phyloP scores from a whole-genome alignment of 2,888 invertebrate species.

The Pachymerium ferrugineum region DNA sequence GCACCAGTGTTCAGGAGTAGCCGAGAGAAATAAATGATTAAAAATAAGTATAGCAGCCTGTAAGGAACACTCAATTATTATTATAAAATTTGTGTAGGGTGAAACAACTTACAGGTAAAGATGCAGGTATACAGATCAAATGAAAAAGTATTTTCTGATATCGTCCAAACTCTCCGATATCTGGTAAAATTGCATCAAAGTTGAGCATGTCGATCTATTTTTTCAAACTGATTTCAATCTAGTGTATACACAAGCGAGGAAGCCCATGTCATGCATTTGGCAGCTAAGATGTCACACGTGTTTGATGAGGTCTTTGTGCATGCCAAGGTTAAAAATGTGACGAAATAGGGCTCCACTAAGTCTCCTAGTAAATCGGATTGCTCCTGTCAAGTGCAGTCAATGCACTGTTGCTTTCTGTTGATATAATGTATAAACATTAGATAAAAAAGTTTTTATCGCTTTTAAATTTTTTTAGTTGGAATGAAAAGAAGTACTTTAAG shows the following conservation, averaged over 20 bases:
- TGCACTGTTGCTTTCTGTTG: not conserved
- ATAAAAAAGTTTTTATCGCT: conserved; percentile 7
- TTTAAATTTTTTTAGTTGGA: too few species aligned
- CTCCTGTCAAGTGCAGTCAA: conserved; percentile 1
- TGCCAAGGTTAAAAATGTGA: conserved; percentile 17
- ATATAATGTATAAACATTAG: conserved; percentile 3
- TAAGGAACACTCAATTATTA: not conserved
- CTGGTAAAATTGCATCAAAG: conserved; percentile 55
- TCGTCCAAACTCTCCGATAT: conserved; percentile 81
- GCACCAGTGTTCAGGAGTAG: conserved; percentile 83
- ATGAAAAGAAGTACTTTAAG: too few species aligned
- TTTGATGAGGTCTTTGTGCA: not conserved
- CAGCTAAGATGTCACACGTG: not conserved
- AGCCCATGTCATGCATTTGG: conserved; percentile 10
- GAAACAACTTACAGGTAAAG: conserved; percentile 57
- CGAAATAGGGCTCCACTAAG: conserved; percentile 12
- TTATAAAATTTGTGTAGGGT: not conserved
- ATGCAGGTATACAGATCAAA: conserved; percentile 81
- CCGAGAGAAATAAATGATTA: conserved; percentile 87
- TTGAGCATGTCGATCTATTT: conserved; percentile 21
- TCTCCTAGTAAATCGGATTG: not conserved
- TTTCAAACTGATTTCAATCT: not conserved
- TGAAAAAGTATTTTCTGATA: conserved; percentile 80
- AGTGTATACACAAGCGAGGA: not conserved
- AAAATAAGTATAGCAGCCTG: conserved; percentile 82